phyloP scores from a whole-genome alignment of 2,888 invertebrate genomes.

The Diarsia dahlii region DNA sequence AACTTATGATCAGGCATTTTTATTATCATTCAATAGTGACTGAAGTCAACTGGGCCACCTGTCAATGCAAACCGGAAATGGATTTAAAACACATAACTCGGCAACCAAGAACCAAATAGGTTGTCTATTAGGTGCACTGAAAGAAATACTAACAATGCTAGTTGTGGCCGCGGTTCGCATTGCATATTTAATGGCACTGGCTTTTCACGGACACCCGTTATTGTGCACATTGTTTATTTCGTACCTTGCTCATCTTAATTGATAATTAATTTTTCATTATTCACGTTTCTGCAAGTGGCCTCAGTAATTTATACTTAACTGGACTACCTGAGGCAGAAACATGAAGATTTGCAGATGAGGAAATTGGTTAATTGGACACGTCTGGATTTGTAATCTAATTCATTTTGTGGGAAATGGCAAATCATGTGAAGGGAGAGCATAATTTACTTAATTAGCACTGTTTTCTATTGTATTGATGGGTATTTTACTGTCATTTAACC shows the following conservation, averaged over 20 bases:
- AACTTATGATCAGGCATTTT: background rate
- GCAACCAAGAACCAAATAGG: constrained; percentile 7
- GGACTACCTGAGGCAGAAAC: constrained; percentile 3
- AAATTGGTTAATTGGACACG: background rate
- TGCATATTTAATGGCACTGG: constrained; percentile 59
- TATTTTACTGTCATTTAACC: background rate
- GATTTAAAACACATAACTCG: constrained; percentile 11
- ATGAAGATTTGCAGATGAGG: background rate
- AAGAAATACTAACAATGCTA: constrained; percentile 45
- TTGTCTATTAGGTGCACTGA: constrained; percentile 16
- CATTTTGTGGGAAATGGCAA: background rate
- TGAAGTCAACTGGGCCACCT: no score
- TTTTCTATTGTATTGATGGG: background rate
- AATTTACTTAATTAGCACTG: background rate
- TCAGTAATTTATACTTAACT: background rate
- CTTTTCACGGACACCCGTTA: constrained; percentile 66
- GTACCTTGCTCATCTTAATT: constrained; percentile 7
- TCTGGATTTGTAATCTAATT: background rate
- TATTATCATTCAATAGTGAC: no score
- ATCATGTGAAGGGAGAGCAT: background rate
- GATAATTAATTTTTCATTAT: constrained; percentile 12
- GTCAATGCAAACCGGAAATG: background rate
- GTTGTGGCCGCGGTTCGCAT: constrained; percentile 14
- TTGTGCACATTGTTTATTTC: constrained; percentile 8
- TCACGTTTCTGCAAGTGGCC: background rate